A percentile compares a stretch with the other conserved stretches of the same genome.
Evolutionary conservation across 2,888 invertebrate genomes (phyloP).

Genomic region (Scotopteryx bipunctaria): DNA sequence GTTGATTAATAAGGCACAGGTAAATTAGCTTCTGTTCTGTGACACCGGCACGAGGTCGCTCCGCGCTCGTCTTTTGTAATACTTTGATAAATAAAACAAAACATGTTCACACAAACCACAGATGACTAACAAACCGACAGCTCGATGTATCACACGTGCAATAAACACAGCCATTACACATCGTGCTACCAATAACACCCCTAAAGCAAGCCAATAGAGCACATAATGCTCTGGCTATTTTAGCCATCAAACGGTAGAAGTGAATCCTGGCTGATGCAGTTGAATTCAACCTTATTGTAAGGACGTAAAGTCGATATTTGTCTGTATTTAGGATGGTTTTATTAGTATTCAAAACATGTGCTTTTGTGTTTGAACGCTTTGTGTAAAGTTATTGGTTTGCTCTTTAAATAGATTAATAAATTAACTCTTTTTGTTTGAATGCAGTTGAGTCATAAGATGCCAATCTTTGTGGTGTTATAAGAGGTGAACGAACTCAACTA

Average conservation of each 20-base stretch:
- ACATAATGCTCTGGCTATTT: constrained; percentile 3
- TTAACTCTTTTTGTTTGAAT: constrained; percentile 29
- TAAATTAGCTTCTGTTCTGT: too few relatives aligned
- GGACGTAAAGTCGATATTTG: constrained; percentile 5
- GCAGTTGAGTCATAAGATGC: constrained; percentile 27
- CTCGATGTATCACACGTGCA: constrained; percentile 26
- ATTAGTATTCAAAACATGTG: constrained; percentile 18
- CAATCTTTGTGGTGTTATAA: constrained; percentile 16
- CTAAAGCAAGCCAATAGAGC: neutral
- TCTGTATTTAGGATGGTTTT: neutral
- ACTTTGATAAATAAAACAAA: neutral
- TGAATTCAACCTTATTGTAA: neutral
- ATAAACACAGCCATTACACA: constrained; percentile 3
- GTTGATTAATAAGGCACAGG: too few relatives aligned
- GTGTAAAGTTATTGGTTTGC: constrained; percentile 29
- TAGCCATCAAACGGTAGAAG: constrained; percentile 3
- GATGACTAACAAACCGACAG: constrained; percentile 28
- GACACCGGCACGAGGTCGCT: too few relatives aligned
- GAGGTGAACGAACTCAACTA: too few relatives aligned
- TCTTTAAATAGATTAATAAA: constrained; percentile 36
- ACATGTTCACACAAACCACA: constrained; percentile 12
- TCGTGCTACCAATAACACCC: neutral
- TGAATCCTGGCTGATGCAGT: neutral
- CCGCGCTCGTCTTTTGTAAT: neutral
- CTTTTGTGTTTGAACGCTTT: constrained; percentile 31